Percentiles rank a stretch among this genome's conserved stretches.
phyloP scores from a whole-genome alignment of 2,113 vertebrate genomes.

The human region GRCh38 chr5:3278001-3278500 shows the following conservation, averaged over 20 bases:
- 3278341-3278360: slow-evolving; percentile 64
- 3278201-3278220: neutral
- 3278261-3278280: slow-evolving; percentile 58
- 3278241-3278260: slow-evolving; percentile 42
- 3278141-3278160: rapidly evolving
- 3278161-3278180: neutral
- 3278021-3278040: neutral
- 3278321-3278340: slow-evolving; percentile 65
- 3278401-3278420: neutral
- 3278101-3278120: neutral
- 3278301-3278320: slow-evolving; percentile 61
- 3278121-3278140: neutral
- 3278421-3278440: neutral
- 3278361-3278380: slow-evolving; percentile 63
- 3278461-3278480: slow-evolving; percentile 5
- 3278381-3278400: slow-evolving; percentile 43
- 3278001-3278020: neutral
- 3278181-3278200: neutral
- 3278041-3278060: neutral
- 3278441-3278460: slow-evolving; percentile 14
- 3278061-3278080: too few relatives aligned
- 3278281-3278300: slow-evolving; percentile 65
- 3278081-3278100: neutral
- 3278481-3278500: neutral
- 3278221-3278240: neutral